Conservation (phyloP, 2,888 invertebrate genomes). For the Amiota communis region DNA sequence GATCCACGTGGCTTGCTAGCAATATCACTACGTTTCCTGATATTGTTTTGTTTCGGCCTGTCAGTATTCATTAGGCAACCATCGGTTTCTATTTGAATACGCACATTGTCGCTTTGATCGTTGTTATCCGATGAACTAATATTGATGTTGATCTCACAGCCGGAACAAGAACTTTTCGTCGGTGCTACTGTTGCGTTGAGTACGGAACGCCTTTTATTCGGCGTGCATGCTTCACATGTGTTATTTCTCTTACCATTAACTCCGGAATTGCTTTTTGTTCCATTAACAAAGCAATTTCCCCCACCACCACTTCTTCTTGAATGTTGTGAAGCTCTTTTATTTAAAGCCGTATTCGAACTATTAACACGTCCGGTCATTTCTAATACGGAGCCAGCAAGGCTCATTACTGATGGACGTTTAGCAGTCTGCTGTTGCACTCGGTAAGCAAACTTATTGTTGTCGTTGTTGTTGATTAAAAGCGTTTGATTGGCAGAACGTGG, state of each 20-base stretch:
- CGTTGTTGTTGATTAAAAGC: slow-evolving; percentile 14
- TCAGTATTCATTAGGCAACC: background rate
- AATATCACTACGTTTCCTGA: background rate
- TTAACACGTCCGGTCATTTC: background rate
- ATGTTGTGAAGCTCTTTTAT: no score
- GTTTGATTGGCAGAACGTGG: background rate
- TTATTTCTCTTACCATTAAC: background rate
- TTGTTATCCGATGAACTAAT: slow-evolving; percentile 47
- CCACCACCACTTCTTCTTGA: no score
- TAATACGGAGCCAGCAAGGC: background rate
- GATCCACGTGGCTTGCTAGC: slow-evolving; percentile 20
- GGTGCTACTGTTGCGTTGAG: background rate
- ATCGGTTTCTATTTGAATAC: slow-evolving; percentile 58
- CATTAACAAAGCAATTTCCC: background rate
- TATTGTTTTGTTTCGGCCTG: background rate
- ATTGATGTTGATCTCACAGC: slow-evolving; percentile 63
- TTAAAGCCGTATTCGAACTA: background rate
- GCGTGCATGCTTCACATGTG: background rate
- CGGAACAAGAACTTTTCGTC: slow-evolving; percentile 46
- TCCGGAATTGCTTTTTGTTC: no score
- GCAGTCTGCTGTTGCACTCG: background rate
- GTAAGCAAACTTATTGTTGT: background rate
- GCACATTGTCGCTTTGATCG: slow-evolving; percentile 45
- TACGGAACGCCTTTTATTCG: slow-evolving; percentile 20
- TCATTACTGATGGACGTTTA: background rate